These are phyloP conservation scores for Rhyacophila brunnea DNA, from an alignment of 1,140 invertebrate species.

Conservation along the genomic window DNA sequence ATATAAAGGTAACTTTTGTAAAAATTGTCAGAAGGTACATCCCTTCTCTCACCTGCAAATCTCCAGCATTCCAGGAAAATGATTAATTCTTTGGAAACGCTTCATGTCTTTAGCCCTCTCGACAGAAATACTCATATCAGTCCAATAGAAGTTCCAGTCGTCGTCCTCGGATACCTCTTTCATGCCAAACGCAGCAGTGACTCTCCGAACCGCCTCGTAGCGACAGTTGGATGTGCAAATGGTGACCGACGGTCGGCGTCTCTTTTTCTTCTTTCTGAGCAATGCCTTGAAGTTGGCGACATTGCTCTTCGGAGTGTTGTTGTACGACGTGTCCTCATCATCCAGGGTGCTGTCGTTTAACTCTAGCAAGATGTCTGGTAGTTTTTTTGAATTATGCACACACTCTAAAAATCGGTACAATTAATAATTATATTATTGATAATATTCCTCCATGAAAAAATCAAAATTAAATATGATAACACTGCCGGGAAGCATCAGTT, in stretches of 20 bases:
- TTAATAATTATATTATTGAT: no score
- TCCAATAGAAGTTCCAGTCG: constrained; percentile 89
- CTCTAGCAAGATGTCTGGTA: background rate
- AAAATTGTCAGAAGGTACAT: no score
- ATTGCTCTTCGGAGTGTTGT: background rate
- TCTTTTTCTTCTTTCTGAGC: constrained; percentile 12
- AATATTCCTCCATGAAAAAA: no score
- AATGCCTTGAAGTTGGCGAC: background rate
- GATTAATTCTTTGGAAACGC: constrained; percentile 85
- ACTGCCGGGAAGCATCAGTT: no score
- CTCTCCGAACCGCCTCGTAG: constrained; percentile 69
- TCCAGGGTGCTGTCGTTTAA: background rate
- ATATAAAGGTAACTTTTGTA: no score
- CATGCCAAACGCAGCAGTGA: constrained; percentile 74
- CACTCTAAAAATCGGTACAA: no score
- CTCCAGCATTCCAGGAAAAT: constrained; percentile 90
- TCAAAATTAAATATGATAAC: no score
- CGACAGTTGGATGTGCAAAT: constrained; percentile 75
- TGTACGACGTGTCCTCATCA: background rate
- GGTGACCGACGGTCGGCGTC: constrained; percentile 48
- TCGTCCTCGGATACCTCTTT: constrained; percentile 76
- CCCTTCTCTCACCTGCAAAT: constrained; percentile 74
- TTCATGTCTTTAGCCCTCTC: constrained; percentile 88
- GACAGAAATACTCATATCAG: constrained; percentile 77
- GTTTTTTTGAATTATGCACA: background rate